phyloP scores from a whole-genome alignment of 2,797 vertebrate species.

The Lagocephalus sceleratus region DNA sequence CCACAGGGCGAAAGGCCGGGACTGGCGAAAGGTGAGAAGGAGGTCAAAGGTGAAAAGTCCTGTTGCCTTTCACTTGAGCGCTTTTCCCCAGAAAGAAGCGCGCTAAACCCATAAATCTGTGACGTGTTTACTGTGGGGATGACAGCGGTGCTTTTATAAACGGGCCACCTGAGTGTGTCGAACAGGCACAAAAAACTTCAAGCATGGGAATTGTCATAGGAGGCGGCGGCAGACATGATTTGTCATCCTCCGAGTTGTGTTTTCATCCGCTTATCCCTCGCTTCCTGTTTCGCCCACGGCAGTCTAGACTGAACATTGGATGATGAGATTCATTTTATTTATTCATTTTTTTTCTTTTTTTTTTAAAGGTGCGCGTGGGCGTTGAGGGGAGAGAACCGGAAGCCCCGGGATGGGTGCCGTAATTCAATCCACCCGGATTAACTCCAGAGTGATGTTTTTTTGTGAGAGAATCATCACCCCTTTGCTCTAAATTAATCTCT shows the following conservation, averaged over 20 bases:
- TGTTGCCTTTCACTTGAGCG: no score
- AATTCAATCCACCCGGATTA: slow-evolving; percentile 60
- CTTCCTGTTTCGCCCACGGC: slow-evolving; percentile 37
- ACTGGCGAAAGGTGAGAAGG: no score
- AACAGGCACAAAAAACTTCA: neutral
- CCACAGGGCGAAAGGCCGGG: no score
- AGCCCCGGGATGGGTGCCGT: slow-evolving; percentile 11
- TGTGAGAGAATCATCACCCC: slow-evolving; percentile 40
- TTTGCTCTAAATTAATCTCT: slow-evolving; percentile 48
- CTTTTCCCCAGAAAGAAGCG: neutral
- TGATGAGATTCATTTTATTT: slow-evolving; percentile 16
- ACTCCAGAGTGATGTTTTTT: slow-evolving; percentile 42
- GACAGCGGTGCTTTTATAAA: slow-evolving; percentile 2
- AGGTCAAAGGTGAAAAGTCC: no score
- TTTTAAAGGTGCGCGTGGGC: slow-evolving; percentile 39
- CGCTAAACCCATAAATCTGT: slow-evolving; percentile 27
- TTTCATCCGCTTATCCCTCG: slow-evolving; percentile 41
- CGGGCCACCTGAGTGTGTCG: neutral
- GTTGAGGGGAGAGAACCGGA: slow-evolving; percentile 22
- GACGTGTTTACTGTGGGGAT: slow-evolving; percentile 17
- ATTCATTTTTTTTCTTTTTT: slow-evolving; percentile 15
- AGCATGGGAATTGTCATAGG: neutral
- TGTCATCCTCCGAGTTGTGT: slow-evolving; percentile 19
- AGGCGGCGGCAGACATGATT: slow-evolving; percentile 2
- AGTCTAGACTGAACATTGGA: slow-evolving; percentile 26